A percentile compares a stretch with the other conserved stretches of the same genome.
Conservation (phyloP, 2,113 vertebrate species). For the Scomber japonicus region DNA sequence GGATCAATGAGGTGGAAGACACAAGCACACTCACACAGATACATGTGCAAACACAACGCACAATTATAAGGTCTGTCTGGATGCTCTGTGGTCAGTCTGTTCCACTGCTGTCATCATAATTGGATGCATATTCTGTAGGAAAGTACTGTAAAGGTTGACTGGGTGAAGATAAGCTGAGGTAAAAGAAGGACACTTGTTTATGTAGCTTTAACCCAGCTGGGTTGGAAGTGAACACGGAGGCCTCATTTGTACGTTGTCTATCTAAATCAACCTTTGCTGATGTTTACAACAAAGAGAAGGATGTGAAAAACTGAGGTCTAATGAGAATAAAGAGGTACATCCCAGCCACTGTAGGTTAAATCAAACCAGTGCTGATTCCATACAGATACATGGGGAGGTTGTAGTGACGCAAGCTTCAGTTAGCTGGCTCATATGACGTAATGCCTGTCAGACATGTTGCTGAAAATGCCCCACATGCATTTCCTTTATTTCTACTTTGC, state of each 20-base stretch:
- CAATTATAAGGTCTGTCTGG: slow-evolving; percentile 37
- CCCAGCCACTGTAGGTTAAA: background rate
- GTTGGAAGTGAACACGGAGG: slow-evolving; percentile 7
- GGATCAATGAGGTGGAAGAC: slow-evolving; percentile 75
- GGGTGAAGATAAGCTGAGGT: slow-evolving; percentile 6
- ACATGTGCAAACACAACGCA: slow-evolving; percentile 41
- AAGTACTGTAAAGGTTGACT: background rate
- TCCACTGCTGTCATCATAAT: slow-evolving; percentile 55
- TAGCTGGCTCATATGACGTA: background rate
- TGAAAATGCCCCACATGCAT: too few relatives aligned
- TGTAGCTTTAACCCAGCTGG: slow-evolving; percentile 29
- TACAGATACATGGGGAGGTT: background rate
- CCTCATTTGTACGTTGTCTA: slow-evolving; percentile 28
- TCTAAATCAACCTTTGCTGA: slow-evolving; percentile 43
- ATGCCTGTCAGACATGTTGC: background rate
- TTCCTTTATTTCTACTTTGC: too few relatives aligned
- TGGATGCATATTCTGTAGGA: slow-evolving; percentile 49
- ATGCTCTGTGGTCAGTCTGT: slow-evolving; percentile 43
- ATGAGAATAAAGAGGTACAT: slow-evolving; percentile 11
- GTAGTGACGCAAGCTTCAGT: background rate
- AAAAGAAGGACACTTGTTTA: slow-evolving; percentile 25
- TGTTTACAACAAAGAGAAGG: slow-evolving; percentile 16
- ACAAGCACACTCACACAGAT: slow-evolving; percentile 29
- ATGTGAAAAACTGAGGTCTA: slow-evolving; percentile 17
- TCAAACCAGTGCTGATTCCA: background rate